Base-by-base conservation (phyloP, 2,113 vertebrate genomes). In the Arizona elegans region DNA sequence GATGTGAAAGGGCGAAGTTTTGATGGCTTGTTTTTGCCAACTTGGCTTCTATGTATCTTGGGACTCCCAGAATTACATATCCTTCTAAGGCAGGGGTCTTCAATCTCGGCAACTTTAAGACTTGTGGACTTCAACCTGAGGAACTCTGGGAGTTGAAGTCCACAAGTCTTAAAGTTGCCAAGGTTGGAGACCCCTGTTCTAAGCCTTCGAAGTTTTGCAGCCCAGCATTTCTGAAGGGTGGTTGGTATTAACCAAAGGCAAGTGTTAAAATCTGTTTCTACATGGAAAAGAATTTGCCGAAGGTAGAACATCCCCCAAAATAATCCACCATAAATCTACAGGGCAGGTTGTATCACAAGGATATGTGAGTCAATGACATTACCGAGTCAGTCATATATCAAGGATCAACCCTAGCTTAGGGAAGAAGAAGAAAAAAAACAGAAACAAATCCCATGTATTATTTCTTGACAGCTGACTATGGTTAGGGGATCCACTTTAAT, bases 341-440 rank as follows among this genome's bases (percentile, higher is more conserved):
- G 6, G 5, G 53, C 81, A 52, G 47, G 52, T 55, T 43, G 54
- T 23, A 21, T 26, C 54, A n/a, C 13, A 4, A 8, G 52, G 26
- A 43, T 8, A 9, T 0, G 23, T 19, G 58, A 15, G 26, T 62
- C 47, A 53, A 0, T 53, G n/a, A 8, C 50, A 38, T 87, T 23
- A 53, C 15, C 2, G 10, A 59, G 47, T 26, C 29, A 88, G 7
- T 53, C n/a, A 23, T 2, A 2, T 2, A 10, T 53, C 56, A 15
- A 15, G 1, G 12, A 2, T 62, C 47, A 29, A 38, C 6, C 47
- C 21, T 38, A 26, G 15, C 9, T 7, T 13, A 24, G 59, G 24
- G 0, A 3, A 2, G 8, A 0, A 12, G 0, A 3, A 2, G 8
- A 0, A 12, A 4, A 47, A 9, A 24, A 75, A 43, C 47, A 50